A percentile compares a stretch with the other conserved stretches of the same genome.
These are phyloP conservation scores for Lepidurus packardi DNA, from an alignment of 1,140 invertebrate genomes.

Conservation along the genomic window DNA sequence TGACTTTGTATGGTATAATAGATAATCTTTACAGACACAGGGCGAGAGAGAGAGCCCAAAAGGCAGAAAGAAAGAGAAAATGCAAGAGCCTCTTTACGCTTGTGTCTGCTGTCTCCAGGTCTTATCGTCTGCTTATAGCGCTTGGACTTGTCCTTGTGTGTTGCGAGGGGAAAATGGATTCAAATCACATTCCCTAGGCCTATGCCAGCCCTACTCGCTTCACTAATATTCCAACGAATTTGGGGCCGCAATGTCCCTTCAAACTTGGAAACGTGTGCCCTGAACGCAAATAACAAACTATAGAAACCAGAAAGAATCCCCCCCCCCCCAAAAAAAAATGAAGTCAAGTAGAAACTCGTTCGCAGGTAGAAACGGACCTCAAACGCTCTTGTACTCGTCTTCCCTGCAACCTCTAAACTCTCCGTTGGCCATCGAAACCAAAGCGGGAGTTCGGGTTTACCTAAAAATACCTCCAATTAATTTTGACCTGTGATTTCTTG, in stretches of 20 bases:
- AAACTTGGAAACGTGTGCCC: background rate
- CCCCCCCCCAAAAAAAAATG: too few relatives aligned
- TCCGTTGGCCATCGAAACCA: background rate
- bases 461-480: background rate
- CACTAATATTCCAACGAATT: background rate
- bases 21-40: background rate
- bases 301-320: background rate
- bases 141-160: background rate
- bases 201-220: background rate
- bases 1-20: slow-evolving; percentile 17
- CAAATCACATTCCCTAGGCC: slow-evolving; percentile 6
- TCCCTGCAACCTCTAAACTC: background rate
- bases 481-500: background rate
- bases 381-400: background rate
- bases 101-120: background rate
- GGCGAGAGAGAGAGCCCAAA: background rate
- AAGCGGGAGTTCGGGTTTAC: too few relatives aligned
- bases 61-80: background rate
- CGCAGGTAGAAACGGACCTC: slow-evolving; percentile 9
- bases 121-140: background rate
- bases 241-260: background rate
- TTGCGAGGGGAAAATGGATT: background rate
- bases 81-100: background rate
- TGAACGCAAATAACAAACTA: too few relatives aligned
- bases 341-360: background rate